Base-by-base conservation (phyloP, 2,797 vertebrate species). In the Lacerta bilineata region DNA sequence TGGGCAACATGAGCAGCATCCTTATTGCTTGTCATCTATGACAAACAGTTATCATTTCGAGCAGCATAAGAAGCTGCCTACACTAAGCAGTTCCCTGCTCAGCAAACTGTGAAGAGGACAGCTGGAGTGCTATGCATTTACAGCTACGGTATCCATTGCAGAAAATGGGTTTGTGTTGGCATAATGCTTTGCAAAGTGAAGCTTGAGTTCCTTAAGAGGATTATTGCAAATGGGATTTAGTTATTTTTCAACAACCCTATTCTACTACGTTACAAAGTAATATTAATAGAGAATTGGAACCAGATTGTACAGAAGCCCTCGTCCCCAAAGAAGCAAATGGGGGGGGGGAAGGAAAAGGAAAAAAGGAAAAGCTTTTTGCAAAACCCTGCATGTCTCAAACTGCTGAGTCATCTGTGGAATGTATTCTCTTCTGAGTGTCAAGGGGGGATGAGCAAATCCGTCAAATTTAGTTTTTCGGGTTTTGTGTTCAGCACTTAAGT, bases 81-180 rank as follows among this genome's bases (percentile, higher is more conserved):
- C 61, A 82, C 78, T 81, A 89, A 89, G 84, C 78, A 82, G 84
- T 86, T 86, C 43, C 59, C 61, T 89, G 88, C 39, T 89, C 83
- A 89, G 84, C 71, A 89, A 89, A 89, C 88, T 89, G 88, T 89
- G 88, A 89, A 89, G 61, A 89, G 88, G 78, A 89, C 84, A 86
- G 72, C 84, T 82, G 88, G 88, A 89, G 71, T 41, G 43, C 43
- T 55, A 39, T 86, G 61, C 88, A 82, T 86, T 72, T 89, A 86
- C 33, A 86, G 84, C 88, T 77, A 82, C 59, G n/a, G 84, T 76
- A 89, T 89, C 84, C 83, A 76, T 80, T 89, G 84, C 78, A 77
- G 79, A 68, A 85, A 89, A 86, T 89, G 84, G 88, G 79, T 82
- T 86, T 86, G 71, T 86, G 78, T 89, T 85, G 84, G 84, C 88